Evolutionary conservation across 2,888 invertebrate genomes (phyloP).

Genomic region (Pseudolycoriella hygida): DNA sequence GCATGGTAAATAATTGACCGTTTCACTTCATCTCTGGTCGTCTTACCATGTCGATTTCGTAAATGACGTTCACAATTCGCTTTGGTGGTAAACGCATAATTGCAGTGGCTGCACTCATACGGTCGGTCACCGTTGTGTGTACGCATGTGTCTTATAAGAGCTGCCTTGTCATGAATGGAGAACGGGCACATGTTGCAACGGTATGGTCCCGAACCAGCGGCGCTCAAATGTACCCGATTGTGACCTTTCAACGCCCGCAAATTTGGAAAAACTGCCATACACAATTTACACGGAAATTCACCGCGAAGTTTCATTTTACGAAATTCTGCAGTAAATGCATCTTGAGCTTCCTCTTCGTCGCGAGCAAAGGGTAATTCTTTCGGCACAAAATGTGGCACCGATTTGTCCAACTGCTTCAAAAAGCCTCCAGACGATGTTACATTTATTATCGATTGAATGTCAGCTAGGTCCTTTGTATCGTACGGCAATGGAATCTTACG

Average conservation of each 20-base stretch:
- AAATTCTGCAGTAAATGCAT: constrained; percentile 68
- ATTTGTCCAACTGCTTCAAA: constrained; percentile 38
- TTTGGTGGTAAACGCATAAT: constrained; percentile 92
- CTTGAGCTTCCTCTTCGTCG: constrained; percentile 60
- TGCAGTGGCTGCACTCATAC: constrained; percentile 87
- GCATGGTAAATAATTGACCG: constrained; percentile 75
- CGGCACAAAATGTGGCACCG: too few species aligned
- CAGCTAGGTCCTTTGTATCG: constrained; percentile 46
- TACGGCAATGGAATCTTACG: not conserved
- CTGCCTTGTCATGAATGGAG: constrained; percentile 69
- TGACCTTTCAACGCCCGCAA: constrained; percentile 80
- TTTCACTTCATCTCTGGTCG: constrained; percentile 74
- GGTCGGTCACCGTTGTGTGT: constrained; percentile 92
- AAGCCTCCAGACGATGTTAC: constrained; percentile 54
- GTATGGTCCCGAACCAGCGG: constrained; percentile 62
- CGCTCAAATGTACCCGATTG: constrained; percentile 68
- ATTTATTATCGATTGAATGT: constrained; percentile 67
- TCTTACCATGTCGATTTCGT: constrained; percentile 76
- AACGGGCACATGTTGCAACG: constrained; percentile 88
- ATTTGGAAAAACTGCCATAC: constrained; percentile 73
- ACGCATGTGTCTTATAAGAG: constrained; percentile 77
- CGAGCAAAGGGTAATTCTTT: constrained; percentile 15
- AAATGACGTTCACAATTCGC: constrained; percentile 93
- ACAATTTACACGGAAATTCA: constrained; percentile 81
- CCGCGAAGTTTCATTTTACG: constrained; percentile 79